Conservation (phyloP, 2,888 invertebrate genomes). For the Syrphus vitripennis region DNA sequence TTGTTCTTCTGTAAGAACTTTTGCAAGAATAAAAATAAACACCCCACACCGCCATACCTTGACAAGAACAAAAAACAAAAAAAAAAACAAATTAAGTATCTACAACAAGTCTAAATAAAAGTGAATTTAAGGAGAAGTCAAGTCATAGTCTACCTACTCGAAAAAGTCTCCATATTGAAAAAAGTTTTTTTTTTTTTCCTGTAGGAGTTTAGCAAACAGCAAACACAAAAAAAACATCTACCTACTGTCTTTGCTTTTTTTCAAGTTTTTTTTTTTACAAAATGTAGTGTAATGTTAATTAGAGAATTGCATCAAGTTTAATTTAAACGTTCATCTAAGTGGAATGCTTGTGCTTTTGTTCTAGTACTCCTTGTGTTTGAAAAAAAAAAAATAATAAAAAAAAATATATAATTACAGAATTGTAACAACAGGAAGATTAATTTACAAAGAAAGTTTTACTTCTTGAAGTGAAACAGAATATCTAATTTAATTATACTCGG, state of each 20-base stretch:
- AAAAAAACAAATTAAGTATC: not conserved
- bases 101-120: not conserved
- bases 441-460: not conserved
- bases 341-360: not conserved
- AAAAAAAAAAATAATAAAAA: not conserved
- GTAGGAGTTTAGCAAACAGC: not conserved
- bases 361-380: not conserved
- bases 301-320: not conserved
- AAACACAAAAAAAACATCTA: not conserved
- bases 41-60: not conserved
- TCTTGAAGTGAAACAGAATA: not conserved
- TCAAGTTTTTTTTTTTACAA: not conserved
- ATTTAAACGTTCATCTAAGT: not conserved
- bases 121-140: not conserved
- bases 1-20: not conserved
- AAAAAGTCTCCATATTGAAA: not conserved
- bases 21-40: not conserved
- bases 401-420: no score
- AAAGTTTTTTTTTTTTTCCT: not conserved
- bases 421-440: not conserved
- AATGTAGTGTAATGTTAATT: not conserved
- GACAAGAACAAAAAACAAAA: no score
- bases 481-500: constrained; percentile 13
- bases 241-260: not conserved
- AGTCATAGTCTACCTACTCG: not conserved